These are phyloP conservation scores for Strigops habroptila DNA, from an alignment of 2,113 vertebrate species.

Conservation along the genomic window DNA sequence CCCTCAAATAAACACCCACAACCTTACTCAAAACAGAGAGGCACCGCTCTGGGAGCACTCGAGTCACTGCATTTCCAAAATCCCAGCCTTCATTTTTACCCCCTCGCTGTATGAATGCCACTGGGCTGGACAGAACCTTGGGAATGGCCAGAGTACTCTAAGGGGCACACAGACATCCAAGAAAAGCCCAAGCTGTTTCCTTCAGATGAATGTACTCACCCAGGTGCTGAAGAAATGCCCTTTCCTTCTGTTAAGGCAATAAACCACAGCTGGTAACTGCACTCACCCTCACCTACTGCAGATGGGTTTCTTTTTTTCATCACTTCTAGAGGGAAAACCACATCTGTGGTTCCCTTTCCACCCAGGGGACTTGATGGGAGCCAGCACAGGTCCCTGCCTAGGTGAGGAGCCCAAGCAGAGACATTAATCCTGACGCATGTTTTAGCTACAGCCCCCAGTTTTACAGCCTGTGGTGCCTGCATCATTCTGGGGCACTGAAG, in stretches of 20 bases:
- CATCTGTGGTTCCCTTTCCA: background rate
- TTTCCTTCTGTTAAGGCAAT: background rate
- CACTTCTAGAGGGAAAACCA: background rate
- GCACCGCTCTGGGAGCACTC: conserved; percentile 77
- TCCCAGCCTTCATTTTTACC: conserved; percentile 69
- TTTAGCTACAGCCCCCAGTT: background rate
- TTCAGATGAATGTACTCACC: background rate
- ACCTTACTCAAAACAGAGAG: conserved; percentile 80
- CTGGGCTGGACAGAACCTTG: conserved; percentile 56
- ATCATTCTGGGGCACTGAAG: background rate
- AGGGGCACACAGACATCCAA: background rate
- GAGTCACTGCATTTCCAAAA: conserved; percentile 77
- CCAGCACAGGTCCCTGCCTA: too few relatives aligned
- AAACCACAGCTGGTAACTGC: background rate
- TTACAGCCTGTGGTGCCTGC: background rate
- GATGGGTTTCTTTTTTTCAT: too few relatives aligned
- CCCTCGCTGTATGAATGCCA: conserved; percentile 50
- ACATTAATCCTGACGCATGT: fast-evolving
- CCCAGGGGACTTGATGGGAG: fast-evolving
- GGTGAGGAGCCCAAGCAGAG: background rate
- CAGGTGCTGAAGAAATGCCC: background rate
- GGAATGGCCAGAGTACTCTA: background rate
- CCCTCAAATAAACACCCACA: conserved; percentile 92
- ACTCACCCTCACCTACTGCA: background rate
- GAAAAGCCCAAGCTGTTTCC: background rate